These are phyloP conservation scores for Aplocera efformata DNA, from an alignment of 2,888 invertebrate species.

Conservation along the genomic window DNA sequence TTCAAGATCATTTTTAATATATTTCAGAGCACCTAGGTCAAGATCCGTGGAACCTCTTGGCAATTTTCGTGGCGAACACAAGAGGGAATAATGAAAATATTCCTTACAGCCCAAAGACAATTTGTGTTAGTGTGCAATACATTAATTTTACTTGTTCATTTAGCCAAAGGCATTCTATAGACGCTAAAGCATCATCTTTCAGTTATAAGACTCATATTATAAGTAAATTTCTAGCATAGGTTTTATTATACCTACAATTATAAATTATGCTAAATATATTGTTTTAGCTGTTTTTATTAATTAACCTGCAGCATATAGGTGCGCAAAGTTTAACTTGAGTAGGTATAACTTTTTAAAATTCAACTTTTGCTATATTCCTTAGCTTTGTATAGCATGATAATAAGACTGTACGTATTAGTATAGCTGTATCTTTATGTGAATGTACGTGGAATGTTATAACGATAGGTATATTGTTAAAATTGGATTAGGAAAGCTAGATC, in stretches of 20 bases:
- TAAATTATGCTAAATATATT: slow-evolving; percentile 26
- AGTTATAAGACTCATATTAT: slow-evolving; percentile 28
- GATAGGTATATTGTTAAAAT: slow-evolving; percentile 47
- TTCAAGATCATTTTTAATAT: slow-evolving; percentile 13
- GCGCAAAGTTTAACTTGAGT: slow-evolving; percentile 37
- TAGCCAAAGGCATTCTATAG: slow-evolving; percentile 65
- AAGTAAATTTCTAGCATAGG: slow-evolving; percentile 24
- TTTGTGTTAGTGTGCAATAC: slow-evolving; percentile 66
- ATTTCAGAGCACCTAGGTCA: slow-evolving; percentile 79
- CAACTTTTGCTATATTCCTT: slow-evolving; percentile 40
- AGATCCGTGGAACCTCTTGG: slow-evolving; percentile 79
- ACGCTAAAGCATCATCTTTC: slow-evolving; percentile 34
- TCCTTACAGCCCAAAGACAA: slow-evolving; percentile 52
- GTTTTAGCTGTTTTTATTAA: slow-evolving; percentile 24
- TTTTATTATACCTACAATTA: slow-evolving; percentile 22
- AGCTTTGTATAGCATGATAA: slow-evolving; percentile 52
- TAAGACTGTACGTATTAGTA: slow-evolving; percentile 65
- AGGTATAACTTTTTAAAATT: slow-evolving; percentile 20
- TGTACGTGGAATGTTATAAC: slow-evolving; percentile 46
- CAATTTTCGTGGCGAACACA: slow-evolving; percentile 65
- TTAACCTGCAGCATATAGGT: slow-evolving; percentile 33
- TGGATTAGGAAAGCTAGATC: slow-evolving; percentile 70
- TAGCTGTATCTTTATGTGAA: slow-evolving; percentile 36
- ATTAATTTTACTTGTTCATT: slow-evolving; percentile 47
- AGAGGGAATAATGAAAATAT: slow-evolving; percentile 50